Evolutionary conservation across 2,113 vertebrate species (phyloP), one percentile per base, ranked within the genome.

Genomic region (Noctilio leporinus): DNA sequence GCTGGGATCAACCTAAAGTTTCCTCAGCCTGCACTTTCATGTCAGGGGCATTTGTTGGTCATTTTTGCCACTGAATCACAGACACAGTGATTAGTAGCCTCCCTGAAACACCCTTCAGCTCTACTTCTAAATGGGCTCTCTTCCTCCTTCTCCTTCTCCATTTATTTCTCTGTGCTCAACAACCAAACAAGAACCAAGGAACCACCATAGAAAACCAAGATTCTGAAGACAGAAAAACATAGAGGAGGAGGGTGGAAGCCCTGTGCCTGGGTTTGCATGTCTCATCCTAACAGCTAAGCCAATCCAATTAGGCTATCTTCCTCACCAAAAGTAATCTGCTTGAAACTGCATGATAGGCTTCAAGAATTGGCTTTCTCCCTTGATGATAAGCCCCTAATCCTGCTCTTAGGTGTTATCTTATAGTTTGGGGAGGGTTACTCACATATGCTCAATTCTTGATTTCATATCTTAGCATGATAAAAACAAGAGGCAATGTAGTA

Each of bases 321-420:
- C n/a, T 91, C 35, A 85, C 22, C 57, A 75, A 45, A 62, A 92
- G 24, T 33, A 90, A 83, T 49, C 33, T 33, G 90, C 86, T 57
- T 67, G 35, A 49, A 80, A 91, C 70, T 35, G 14, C 35, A 55
- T 4, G 2, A n/a, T 28, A 3, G 19, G n/a, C 26, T 84, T 86
- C 19, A 57, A 83, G 43, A 64, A 82, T 33, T 62, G 43, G 49
- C 45, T 62, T 77, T 65, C 57, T 87, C 24, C 72, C 53, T 7
- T 80, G 15, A 30, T 10, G 1, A 64, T 22, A 77, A 92, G 24
- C 24, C 38, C 64, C 33, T 70, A 64, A 43, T 20, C 8, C 47
- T 90, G 45, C 24, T 80, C 26, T 83, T 83, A 76, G 1, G n/a
- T 45, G 45, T 93, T 86, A 70, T 47, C 88, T 62, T 85, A n/a